A percentile compares a stretch with the other conserved stretches of the same genome.
Conservation (phyloP, 1,140 invertebrate species). For the Drosophila kanapiae region DNA sequence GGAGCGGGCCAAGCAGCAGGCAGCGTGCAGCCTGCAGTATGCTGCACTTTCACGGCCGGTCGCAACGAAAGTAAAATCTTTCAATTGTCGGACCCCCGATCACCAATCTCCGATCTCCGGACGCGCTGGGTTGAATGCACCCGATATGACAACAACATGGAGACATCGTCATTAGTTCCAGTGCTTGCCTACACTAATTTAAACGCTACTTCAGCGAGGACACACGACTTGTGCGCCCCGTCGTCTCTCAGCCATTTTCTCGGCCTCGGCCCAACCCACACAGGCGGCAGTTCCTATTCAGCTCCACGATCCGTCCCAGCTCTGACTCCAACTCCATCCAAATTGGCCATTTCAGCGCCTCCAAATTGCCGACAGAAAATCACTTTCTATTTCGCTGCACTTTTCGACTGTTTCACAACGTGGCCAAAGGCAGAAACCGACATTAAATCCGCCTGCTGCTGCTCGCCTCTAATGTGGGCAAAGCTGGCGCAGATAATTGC, state of each 20-base stretch:
- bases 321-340: conserved; percentile 30
- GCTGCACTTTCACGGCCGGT: conserved; percentile 72
- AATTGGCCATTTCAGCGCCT: conserved; percentile 77
- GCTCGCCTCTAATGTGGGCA: conserved; percentile 36
- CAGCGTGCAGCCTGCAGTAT: conserved; percentile 57
- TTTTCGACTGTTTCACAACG: conserved; percentile 50
- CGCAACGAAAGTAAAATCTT: conserved; percentile 76
- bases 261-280: conserved; percentile 23
- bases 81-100: conserved; percentile 31
- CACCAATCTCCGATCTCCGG: background rate
- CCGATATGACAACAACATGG: conserved; percentile 41
- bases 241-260: background rate
- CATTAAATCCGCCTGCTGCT: conserved; percentile 37
- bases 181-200: conserved; percentile 78
- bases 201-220: conserved; percentile 68
- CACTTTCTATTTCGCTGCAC: conserved; percentile 77
- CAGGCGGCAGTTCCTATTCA: conserved; percentile 14
- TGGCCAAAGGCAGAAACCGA: conserved; percentile 22
- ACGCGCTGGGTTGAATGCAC: conserved; percentile 67
- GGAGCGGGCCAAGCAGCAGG: conserved; percentile 52
- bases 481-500: conserved; percentile 75
- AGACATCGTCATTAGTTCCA: conserved; percentile 76
- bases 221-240: conserved; percentile 39
- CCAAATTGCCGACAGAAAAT: conserved; percentile 70
- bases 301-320: conserved; percentile 44